Conservation (phyloP, 2,888 invertebrate species). For the Caenorhabditis afra region DNA sequence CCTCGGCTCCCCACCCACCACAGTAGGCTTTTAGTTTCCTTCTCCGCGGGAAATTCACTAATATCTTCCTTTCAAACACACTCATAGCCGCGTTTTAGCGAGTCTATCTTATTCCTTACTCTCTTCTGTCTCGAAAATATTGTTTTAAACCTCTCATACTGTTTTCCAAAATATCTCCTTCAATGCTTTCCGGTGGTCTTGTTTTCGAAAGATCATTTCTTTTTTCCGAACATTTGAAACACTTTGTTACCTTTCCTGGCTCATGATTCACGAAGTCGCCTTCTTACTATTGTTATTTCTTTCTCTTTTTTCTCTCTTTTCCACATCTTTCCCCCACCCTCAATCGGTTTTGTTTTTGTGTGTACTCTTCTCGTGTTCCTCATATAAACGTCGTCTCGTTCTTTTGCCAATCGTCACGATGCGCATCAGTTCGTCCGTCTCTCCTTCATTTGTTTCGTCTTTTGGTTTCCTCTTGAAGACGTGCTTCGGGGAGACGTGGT, state of each 20-base stretch:
- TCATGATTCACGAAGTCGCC: too few relatives aligned
- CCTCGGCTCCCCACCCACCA: too few relatives aligned
- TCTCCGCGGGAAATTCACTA: too few relatives aligned
- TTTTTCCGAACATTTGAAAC: too few relatives aligned
- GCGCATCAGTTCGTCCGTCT: not conserved
- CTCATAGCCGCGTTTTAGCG: too few relatives aligned
- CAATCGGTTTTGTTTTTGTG: not conserved
- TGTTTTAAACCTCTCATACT: not conserved
- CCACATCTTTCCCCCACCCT: constrained; percentile 1
- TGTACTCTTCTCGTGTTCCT: constrained; percentile 11
- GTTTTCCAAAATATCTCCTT: not conserved
- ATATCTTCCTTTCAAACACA: too few relatives aligned
- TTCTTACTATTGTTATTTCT: too few relatives aligned
- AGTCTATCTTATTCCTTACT: not conserved
- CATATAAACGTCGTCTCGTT: constrained; percentile 30
- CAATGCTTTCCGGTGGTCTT: not conserved
- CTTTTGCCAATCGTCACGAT: not conserved
- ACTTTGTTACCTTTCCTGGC: too few relatives aligned
- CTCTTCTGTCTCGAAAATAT: not conserved
- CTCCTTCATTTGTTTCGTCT: not conserved
- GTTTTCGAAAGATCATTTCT: too few relatives aligned
- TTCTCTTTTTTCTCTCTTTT: not conserved
- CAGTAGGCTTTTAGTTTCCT: too few relatives aligned
- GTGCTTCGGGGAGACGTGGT: not conserved
- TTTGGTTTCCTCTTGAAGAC: not conserved